Base-by-base conservation (phyloP, 2,113 vertebrate genomes). In the Pithys albifrons region DNA sequence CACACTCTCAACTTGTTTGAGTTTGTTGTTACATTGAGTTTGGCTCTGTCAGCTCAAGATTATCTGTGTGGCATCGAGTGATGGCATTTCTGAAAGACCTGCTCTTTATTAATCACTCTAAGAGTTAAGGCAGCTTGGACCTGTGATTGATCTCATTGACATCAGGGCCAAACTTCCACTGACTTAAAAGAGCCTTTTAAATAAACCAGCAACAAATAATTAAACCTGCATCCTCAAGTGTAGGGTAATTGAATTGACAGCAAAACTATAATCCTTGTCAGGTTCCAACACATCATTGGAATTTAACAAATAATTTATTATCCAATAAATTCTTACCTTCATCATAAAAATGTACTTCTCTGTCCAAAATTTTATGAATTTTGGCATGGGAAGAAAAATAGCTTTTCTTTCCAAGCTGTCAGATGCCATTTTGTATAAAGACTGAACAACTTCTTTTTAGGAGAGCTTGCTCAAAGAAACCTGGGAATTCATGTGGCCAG, bases 181-280 rank as follows among this genome's bases (percentile, higher is more conserved):
- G 85, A 66, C 55, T 96, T 95, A 94, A 83, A 94, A 83, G 55
- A 3, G 1, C 74, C 55, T 94, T 90, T 88, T 80, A 62, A 83
- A 90, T 91, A 85, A 91, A 77, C 41, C 71, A 88, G 46, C 73
- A 94, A 89, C 80, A 91, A 95, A 82, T 93, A 94, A 88, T 92
- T 95, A 95, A 91, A 79, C 59, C 33, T 93, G 62, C 71, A 95
- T 90, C 51, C 52, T 74, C 51, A 54, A 83, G 20, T 65, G 39
- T 54, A 46, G 24, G 6, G 33, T 83, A 90, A 96, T 91, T 74
- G 75, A 95, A 93, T 62, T 83, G 74, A 91, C 80, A 94, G 41
- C 67, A 88, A 89, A 79, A 89, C 58, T 91, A 18, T 83, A 96
- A 94, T 77, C 31, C 62, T 90, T 90, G 82, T 85, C 90, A 67